Percentiles rank a stretch among this genome's conserved stretches.
Evolutionary conservation across 2,113 vertebrate genomes (phyloP).

Genomic region (Potamarius usumacintae): DNA sequence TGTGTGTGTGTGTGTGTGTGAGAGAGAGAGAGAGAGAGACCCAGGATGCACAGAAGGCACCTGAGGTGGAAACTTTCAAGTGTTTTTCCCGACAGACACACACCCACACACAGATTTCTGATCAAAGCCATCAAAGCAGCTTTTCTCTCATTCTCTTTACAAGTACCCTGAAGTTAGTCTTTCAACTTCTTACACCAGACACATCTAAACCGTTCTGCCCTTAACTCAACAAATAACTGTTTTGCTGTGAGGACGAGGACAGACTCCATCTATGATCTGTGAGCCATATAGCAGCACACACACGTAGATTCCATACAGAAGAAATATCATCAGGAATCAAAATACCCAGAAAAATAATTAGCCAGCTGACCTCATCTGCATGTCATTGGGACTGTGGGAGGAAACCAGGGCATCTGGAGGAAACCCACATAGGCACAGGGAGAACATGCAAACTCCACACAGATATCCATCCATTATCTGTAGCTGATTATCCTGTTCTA

Average conservation of each 20-base stretch:
- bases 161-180: conserved; percentile 10
- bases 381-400: no score
- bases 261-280: background rate
- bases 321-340: background rate
- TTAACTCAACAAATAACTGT: background rate
- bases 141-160: background rate
- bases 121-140: conserved; percentile 8
- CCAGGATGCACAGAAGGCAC: no score
- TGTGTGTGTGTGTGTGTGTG: no score
- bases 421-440: no score
- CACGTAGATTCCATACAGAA: background rate
- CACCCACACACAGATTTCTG: background rate
- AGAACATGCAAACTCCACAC: no score
- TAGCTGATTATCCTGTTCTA: no score
- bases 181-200: background rate
- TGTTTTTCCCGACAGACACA: background rate
- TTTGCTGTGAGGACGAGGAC: conserved; percentile 10
- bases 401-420: no score
- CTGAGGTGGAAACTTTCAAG: no score
- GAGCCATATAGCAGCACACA: background rate
- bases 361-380: no score
- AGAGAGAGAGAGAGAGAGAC: no score
- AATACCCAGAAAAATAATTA: no score
- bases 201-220: background rate
- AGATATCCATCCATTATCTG: no score